Base-by-base conservation (phyloP, 1,140 invertebrate genomes). In the Drosophila ambigua region DNA sequence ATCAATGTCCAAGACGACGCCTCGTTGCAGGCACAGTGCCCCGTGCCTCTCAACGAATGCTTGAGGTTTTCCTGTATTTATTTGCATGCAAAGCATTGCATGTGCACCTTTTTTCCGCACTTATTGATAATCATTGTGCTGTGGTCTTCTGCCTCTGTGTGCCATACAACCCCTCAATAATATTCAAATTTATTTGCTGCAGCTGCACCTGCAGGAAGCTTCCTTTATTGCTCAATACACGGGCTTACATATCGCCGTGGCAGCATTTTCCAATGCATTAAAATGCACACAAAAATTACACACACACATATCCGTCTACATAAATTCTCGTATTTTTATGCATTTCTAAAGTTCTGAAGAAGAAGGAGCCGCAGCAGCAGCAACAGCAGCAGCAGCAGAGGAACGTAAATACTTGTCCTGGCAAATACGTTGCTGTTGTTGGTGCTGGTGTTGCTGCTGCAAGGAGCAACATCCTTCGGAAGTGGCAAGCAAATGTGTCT, bases 371-470 rank as follows among this genome's bases (percentile, higher is more conserved):
- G 11, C 23, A 48, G 57, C 48, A 53, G 50, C 44, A 72, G 49
- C 52, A 60, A 31, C 8, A 31, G 0, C 31, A 31, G 58, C 15
- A 63, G 48, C 41, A 35, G 65, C 41, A 13, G 44, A 68, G 51
- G 26, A 81, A 85, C 82, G 80, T 85, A 85, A 85, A 85, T 85
- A 85, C 81, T 77, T 77, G 73, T 71, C 77, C 73, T 55, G 54
- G 81, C 72, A 85, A 85, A 84, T 74, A 74, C 72, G 83, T 73
- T 58, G 41, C 58, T 50, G 57, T 63, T 66, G 65, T 57, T 61
- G 58, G 48, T 57, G 16, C 24, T 79, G 51, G 51, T 64, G 51
- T 60, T 72, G 53, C 64, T 67, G 67, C 49, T 66, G 51, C 79
- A 77, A 63, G 77, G 69, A 71, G 57, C 58, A 64, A 76, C 73